phyloP scores from a whole-genome alignment of 2,888 invertebrate genomes.

The Azorinus chamasolen region DNA sequence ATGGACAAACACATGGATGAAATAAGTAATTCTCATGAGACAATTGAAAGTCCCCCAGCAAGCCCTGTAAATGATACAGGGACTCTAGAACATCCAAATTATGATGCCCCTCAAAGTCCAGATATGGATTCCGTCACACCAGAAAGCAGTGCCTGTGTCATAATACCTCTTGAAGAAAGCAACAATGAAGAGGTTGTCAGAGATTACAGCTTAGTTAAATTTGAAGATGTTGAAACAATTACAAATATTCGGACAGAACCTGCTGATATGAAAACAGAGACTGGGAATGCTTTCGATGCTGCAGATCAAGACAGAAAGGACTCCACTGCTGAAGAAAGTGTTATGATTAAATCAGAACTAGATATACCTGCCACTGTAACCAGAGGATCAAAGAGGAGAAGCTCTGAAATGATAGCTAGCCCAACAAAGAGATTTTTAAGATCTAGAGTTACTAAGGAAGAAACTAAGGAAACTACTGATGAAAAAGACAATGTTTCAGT shows the following conservation, averaged over 20 bases:
- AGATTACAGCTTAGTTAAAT: neutral
- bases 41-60: slow-evolving; percentile 9
- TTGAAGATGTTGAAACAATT: neutral
- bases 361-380: neutral
- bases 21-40: neutral
- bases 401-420: slow-evolving; percentile 5
- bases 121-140: too few relatives aligned
- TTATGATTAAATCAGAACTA: too few relatives aligned
- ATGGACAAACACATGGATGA: neutral
- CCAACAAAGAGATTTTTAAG: neutral
- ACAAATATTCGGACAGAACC: too few relatives aligned
- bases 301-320: too few relatives aligned
- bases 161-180: slow-evolving; percentile 1
- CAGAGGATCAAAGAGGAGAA: slow-evolving; percentile 17
- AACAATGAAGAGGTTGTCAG: neutral
- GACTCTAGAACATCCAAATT: neutral
- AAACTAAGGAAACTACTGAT: too few relatives aligned
- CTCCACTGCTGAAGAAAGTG: too few relatives aligned
- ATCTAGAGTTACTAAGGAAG: neutral
- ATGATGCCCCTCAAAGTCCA: neutral
- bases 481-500: too few relatives aligned
- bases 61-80: slow-evolving; percentile 4
- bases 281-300: too few relatives aligned
- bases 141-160: neutral
- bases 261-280: too few relatives aligned